These are phyloP conservation scores for Hypselothyrea guttata DNA, from an alignment of 2,888 invertebrate genomes.

Conservation along the genomic window DNA sequence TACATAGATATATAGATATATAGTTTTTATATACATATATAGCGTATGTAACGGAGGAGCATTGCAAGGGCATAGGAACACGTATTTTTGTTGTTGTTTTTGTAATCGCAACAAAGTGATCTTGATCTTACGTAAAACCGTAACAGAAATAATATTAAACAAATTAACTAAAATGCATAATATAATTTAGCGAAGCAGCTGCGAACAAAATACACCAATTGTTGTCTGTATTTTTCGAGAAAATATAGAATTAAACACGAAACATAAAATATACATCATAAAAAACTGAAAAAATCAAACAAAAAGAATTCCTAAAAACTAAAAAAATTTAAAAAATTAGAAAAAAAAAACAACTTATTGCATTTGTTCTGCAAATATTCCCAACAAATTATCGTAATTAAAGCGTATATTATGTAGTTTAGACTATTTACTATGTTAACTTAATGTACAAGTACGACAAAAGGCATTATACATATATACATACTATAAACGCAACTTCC, in stretches of 20 bases:
- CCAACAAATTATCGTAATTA: slow-evolving; percentile 38
- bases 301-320: slow-evolving; percentile 42
- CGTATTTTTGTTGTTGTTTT: slow-evolving; percentile 44
- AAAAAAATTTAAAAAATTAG: slow-evolving; percentile 42
- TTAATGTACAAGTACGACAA: slow-evolving; percentile 35
- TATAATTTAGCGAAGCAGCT: slow-evolving; percentile 55
- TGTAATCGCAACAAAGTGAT: slow-evolving; percentile 65
- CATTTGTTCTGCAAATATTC: slow-evolving; percentile 59
- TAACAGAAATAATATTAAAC: slow-evolving; percentile 11
- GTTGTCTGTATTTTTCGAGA: slow-evolving; percentile 65
- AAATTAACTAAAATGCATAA: slow-evolving; percentile 16
- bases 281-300: slow-evolving; percentile 40
- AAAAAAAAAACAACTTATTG: slow-evolving; percentile 35
- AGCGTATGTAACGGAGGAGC: slow-evolving; percentile 38
- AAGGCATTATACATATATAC: slow-evolving; percentile 48
- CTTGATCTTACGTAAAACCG: slow-evolving; percentile 68
- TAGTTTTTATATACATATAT: slow-evolving; percentile 12
- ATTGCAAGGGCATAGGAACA: slow-evolving; percentile 61
- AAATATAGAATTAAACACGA: slow-evolving; percentile 53
- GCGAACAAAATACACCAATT: slow-evolving; percentile 59
- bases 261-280: slow-evolving; percentile 20
- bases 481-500: slow-evolving; percentile 30
- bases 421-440: slow-evolving; percentile 31
- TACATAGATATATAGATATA: slow-evolving; percentile 34
- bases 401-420: slow-evolving; percentile 25